These are phyloP conservation scores for Ichneumon xanthorius DNA, from an alignment of 2,888 invertebrate genomes.

Conservation along the genomic window DNA sequence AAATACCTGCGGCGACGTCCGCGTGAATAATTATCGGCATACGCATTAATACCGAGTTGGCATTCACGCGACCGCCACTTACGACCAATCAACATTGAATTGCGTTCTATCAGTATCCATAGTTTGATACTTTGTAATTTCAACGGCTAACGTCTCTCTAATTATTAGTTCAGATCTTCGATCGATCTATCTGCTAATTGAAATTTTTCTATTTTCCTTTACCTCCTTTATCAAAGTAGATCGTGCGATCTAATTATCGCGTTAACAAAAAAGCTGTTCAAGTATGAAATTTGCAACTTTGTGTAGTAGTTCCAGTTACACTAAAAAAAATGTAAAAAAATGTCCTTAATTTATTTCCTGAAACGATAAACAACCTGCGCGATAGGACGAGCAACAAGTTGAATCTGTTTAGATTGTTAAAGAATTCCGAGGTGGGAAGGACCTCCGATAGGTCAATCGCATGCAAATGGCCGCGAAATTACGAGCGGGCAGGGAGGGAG, in stretches of 20 bases:
- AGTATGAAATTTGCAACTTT: not conserved
- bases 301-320: not conserved
- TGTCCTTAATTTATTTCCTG: not conserved
- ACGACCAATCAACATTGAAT: not conserved
- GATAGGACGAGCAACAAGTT: not conserved
- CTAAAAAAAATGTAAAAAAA: not conserved
- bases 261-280: not conserved
- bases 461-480: slow-evolving; percentile 57
- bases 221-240: not conserved
- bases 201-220: not conserved
- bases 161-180: not conserved
- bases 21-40: slow-evolving; percentile 5
- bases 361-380: not conserved
- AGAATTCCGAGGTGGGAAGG: slow-evolving; percentile 31
- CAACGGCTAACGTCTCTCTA: not conserved
- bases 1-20: not conserved
- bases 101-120: not conserved
- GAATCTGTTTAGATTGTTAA: slow-evolving; percentile 1
- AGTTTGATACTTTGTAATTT: not conserved
- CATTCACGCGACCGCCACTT: not conserved
- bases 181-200: not conserved
- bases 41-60: slow-evolving; percentile 15
- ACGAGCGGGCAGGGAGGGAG: slow-evolving; percentile 14
- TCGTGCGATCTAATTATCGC: not conserved
- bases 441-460: slow-evolving; percentile 60